Percentiles rank a stretch among this genome's conserved stretches.
These are phyloP conservation scores for Girardia tigrina DNA, from an alignment of 2,888 invertebrate genomes.

Conservation along the genomic window DNA sequence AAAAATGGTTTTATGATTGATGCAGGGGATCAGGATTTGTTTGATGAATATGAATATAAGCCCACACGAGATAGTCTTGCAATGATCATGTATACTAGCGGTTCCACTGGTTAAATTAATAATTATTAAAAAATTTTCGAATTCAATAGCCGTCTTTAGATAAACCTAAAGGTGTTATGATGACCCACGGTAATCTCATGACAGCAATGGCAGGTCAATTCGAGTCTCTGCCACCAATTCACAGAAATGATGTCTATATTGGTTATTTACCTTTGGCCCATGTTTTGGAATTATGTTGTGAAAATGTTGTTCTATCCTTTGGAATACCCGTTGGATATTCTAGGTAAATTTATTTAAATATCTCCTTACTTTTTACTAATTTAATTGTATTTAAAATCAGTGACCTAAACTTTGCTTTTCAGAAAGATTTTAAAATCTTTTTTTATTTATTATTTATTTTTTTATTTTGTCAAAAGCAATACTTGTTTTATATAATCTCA, in stretches of 20 bases:
- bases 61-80: constrained; percentile 68
- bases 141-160: neutral
- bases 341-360: neutral
- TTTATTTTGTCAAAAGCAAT: no score
- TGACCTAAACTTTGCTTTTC: no score
- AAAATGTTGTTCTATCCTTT: constrained; percentile 53
- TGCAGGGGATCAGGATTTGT: constrained; percentile 40
- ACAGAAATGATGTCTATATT: constrained; percentile 63
- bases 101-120: constrained; percentile 67
- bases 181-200: constrained; percentile 52
- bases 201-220: constrained; percentile 37
- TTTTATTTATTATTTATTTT: no score
- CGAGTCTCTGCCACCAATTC: constrained; percentile 26
- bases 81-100: constrained; percentile 96
- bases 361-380: no score
- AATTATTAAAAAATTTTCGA: neutral
- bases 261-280: constrained; percentile 91
- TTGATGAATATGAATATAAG: constrained; percentile 34
- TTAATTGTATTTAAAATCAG: no score
- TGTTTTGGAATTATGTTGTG: constrained; percentile 72
- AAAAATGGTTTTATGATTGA: constrained; percentile 52
- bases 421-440: no score
- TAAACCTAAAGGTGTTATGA: constrained; percentile 44
- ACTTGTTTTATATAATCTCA: no score
- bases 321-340: neutral